phyloP scores from a whole-genome alignment of 2,888 invertebrate genomes.

The Drosophila rellima region DNA sequence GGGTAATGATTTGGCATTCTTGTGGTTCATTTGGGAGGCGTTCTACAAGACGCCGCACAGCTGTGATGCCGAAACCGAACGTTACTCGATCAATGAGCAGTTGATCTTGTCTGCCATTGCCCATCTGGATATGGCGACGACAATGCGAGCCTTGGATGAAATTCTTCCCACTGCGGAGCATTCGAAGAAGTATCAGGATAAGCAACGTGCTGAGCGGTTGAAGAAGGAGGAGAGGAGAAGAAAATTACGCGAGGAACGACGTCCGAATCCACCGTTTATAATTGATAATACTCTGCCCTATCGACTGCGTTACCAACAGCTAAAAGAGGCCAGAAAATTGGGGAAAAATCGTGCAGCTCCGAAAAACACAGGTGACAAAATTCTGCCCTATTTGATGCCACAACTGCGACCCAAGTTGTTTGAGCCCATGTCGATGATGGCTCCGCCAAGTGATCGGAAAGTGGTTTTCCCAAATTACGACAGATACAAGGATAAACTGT shows the following conservation, averaged over 20 bases:
- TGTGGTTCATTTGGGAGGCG: conserved; percentile 84
- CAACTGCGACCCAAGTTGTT: conserved; percentile 43
- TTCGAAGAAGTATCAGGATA: conserved; percentile 40
- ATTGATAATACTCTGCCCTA: not conserved
- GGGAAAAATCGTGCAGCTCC: not conserved
- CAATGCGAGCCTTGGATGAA: conserved; percentile 81
- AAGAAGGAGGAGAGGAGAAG: not conserved
- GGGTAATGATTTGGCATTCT: conserved; percentile 84
- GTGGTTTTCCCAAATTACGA: conserved; percentile 23
- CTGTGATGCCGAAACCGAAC: rapidly evolving
- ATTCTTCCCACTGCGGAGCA: conserved; percentile 73
- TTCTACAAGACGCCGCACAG: conserved; percentile 63
- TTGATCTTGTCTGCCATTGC: conserved; percentile 82
- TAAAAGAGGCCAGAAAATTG: not conserved
- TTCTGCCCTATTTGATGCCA: conserved; percentile 40
- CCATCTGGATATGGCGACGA: conserved; percentile 83
- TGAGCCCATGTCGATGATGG: not conserved
- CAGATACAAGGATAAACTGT: conserved; percentile 30
- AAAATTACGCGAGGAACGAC: not conserved
- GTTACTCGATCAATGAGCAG: conserved; percentile 81
- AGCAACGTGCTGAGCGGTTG: not conserved
- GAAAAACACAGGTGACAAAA: rapidly evolving
- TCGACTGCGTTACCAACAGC: not conserved
- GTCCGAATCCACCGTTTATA: not conserved
- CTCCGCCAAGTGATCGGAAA: not conserved